phyloP scores from a whole-genome alignment of 1,140 invertebrate genomes.

The Drosophila littoralis region DNA sequence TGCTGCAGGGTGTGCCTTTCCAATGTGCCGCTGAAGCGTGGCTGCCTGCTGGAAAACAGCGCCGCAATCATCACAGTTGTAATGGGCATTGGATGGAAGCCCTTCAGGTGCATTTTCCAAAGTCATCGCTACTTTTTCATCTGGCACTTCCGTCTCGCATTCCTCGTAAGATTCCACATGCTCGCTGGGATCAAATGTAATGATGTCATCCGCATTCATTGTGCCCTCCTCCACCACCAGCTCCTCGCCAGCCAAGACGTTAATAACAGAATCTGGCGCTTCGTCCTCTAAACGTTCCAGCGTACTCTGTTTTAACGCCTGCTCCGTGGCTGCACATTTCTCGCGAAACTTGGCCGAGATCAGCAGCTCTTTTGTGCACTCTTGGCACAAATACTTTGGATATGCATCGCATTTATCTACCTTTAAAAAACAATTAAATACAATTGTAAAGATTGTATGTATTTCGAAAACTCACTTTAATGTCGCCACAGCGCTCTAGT shows the following conservation, averaged over 20 bases:
- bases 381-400: conserved; percentile 61
- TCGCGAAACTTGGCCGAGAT: conserved; percentile 60
- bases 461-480: conserved; percentile 39
- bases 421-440: conserved; percentile 20
- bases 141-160: background rate
- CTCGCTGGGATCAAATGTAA: conserved; percentile 43
- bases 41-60: conserved; percentile 51
- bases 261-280: background rate
- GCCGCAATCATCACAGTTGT: conserved; percentile 59
- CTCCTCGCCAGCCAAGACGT: background rate
- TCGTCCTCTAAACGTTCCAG: background rate
- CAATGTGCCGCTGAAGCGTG: conserved; percentile 50
- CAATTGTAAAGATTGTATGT: too few species aligned
- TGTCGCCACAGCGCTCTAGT: conserved; percentile 47
- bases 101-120: too few species aligned
- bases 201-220: conserved; percentile 18
- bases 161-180: conserved; percentile 25
- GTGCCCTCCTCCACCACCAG: background rate
- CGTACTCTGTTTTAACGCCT: conserved; percentile 2
- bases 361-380: conserved; percentile 61
- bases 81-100: background rate
- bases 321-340: conserved; percentile 52
- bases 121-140: background rate
- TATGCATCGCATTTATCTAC: conserved; percentile 31
- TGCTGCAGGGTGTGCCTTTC: conserved; percentile 28